phyloP scores from a whole-genome alignment of 2,797 vertebrate species.

The Enteromius afrohamiltoni region DNA sequence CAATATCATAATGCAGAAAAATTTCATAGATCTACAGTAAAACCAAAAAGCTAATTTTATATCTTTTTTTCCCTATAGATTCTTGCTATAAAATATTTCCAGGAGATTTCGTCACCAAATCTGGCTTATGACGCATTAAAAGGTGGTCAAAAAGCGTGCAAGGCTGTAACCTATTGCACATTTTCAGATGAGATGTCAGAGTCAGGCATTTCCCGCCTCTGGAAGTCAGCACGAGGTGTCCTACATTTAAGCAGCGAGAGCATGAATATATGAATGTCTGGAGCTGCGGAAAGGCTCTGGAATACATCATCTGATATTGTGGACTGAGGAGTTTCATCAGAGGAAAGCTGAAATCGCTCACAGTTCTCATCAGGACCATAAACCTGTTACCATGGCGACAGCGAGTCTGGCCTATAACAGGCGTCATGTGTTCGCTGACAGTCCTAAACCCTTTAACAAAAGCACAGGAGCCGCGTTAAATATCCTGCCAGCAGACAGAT shows the following conservation, averaged over 20 bases:
- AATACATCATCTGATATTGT: slow-evolving; percentile 37
- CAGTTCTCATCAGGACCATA: slow-evolving; percentile 32
- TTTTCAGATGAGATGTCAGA: neutral
- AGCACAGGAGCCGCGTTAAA: slow-evolving; percentile 6
- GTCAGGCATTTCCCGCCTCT: neutral
- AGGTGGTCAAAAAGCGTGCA: neutral
- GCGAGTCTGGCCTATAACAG: slow-evolving; percentile 24
- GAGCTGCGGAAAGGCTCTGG: neutral
- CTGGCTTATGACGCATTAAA: too few species aligned
- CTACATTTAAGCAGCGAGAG: slow-evolving; percentile 4
- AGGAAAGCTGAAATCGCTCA: slow-evolving; percentile 13
- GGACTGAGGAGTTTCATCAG: slow-evolving; percentile 29
- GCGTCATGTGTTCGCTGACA: neutral
- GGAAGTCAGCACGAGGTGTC: slow-evolving; percentile 25
- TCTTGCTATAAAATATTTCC: neutral
- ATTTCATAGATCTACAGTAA: neutral
- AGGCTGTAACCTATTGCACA: neutral
- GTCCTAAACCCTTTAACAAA: slow-evolving; percentile 30
- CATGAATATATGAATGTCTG: slow-evolving; percentile 16
- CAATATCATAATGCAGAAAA: neutral
- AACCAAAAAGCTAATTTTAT: neutral
- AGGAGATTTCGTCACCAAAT: neutral
- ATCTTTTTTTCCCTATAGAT: neutral
- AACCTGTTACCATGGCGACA: slow-evolving; percentile 40
- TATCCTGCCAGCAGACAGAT: neutral